Conservation (phyloP, 2,113 vertebrate species). For the Strix uralensis region DNA sequence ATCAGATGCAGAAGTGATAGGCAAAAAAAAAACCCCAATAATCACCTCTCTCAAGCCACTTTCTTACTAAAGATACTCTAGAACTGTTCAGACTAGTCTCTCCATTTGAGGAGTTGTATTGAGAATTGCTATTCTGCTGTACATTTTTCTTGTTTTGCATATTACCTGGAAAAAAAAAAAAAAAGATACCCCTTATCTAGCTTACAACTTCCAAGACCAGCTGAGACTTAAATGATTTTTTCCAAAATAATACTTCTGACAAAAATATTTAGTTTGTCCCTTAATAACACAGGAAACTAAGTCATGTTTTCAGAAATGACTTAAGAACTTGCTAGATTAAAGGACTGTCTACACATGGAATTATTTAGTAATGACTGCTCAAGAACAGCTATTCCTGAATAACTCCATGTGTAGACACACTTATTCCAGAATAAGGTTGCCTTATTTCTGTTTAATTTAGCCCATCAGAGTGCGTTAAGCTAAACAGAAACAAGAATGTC, state of each 20-base stretch:
- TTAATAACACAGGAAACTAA: constrained; percentile 38
- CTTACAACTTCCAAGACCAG: neutral
- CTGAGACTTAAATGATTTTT: neutral
- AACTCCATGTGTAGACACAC: neutral
- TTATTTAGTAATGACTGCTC: constrained; percentile 27
- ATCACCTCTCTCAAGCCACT: neutral
- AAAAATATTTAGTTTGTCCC: constrained; percentile 7
- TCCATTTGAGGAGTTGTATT: neutral
- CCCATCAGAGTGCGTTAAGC: constrained; percentile 26
- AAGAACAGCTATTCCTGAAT: constrained; percentile 14
- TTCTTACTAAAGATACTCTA: neutral
- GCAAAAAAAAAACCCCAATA: neutral
- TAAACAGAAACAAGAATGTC: constrained; percentile 49
- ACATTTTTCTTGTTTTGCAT: neutral
- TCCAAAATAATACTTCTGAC: neutral
- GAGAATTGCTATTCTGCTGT: neutral
- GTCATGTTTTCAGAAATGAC: constrained; percentile 19
- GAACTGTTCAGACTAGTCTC: neutral
- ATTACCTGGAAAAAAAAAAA: neutral
- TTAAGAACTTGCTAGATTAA: constrained; percentile 50
- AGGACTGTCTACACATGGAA: constrained; percentile 16
- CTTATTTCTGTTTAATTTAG: constrained; percentile 39
- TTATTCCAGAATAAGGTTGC: constrained; percentile 35
- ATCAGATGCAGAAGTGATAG: neutral
- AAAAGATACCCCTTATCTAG: neutral